Base-by-base conservation (phyloP, 2,888 invertebrate species). In the Cephonodes hylas region DNA sequence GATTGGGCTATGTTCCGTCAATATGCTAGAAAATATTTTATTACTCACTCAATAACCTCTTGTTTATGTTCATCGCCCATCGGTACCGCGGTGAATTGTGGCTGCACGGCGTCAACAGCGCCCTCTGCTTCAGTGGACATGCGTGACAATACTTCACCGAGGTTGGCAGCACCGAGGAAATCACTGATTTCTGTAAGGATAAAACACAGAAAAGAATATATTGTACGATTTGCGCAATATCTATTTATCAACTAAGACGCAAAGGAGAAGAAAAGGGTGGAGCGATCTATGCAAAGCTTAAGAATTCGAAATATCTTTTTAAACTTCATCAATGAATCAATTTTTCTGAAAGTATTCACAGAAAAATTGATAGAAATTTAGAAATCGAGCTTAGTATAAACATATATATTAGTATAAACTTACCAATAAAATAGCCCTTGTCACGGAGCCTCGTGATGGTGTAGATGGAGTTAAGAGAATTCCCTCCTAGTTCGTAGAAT, bases 401-500 rank as follows among this genome's bases (percentile, higher is more conserved):
- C 3, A 38, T 22, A 18, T n/a, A n/a, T n/a, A n/a, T n/a, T n/a
- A 6, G 5, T 3, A 18, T 44, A n/a, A 0, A 18, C 38, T 44
- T 59, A 94, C 97, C 95, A 69, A 97, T 96, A 70, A 93, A 93
- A 79, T 96, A 97, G 10, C 97, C 97, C 75, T 94, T 94, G 61
- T 97, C 96, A 53, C 95, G 93, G 58, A 98, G 82, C 75, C 94
- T 93, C 0, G 96, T 96, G 5, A 97, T 96, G 0, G 97, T 97
- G 70, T 94, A 95, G 63, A 97, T 96, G 0, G 97, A 97, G 81
- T 97, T 97, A 20, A 97, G 90, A 0, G 97, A 97, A 78, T 97
- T 97, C 10, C 97, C 97, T 1, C 97, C 97, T 44, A 97, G 91
- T 72, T 96, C 95, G 79, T 96, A 97, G 84, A 97, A 97, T 71